Base-by-base conservation (phyloP, 1,140 invertebrate genomes). In the Sminthurinus signatus region DNA sequence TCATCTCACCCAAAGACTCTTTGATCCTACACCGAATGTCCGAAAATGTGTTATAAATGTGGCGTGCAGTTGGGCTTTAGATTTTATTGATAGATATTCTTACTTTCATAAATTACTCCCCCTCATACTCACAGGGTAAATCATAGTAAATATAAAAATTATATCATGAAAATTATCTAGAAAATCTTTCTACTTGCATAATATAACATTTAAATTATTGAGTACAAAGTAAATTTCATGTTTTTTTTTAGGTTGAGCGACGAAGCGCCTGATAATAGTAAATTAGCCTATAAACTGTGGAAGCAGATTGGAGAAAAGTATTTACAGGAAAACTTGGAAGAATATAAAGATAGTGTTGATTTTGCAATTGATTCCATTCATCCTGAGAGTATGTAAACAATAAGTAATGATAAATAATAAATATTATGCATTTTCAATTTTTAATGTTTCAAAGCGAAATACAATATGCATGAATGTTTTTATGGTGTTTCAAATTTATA, bases 51-150 rank as follows among this genome's bases (percentile, higher is more conserved):
- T 88, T 8, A 80, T 83, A 2, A 76, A 82, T 74, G 81, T 87
- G 31, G 81, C 85, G 21, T 83, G 85, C 17, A 74, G 76, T 3
- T 88, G 88, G 87, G 72, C 89, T 25, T 66, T 85, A 19, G 77
- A 88, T 27, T 77, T 89, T 15, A 77, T 78, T 28, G 88, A 92
- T 75, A 78, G 88, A 66, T 91, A 91, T 74, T 88, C 87, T 5
- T 89, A 82, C 75, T 89, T 87, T 76, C 80, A 84, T 68, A 85
- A 83, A 74, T 76, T 91, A 0, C 76, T 91, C 29, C 88, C 89
- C 0, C 72, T 91, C 10, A 77, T 90, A 3, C 73, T 91, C n/a
- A 88, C 88, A 46, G 82, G 85, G 73, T 81, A 77, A 72, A 27
- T 58, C 46, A 48, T 25, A 25, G 36, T 21, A n/a, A n/a, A n/a